phyloP scores from a whole-genome alignment of 1,140 invertebrate species.

The Hycleus cichorii region DNA sequence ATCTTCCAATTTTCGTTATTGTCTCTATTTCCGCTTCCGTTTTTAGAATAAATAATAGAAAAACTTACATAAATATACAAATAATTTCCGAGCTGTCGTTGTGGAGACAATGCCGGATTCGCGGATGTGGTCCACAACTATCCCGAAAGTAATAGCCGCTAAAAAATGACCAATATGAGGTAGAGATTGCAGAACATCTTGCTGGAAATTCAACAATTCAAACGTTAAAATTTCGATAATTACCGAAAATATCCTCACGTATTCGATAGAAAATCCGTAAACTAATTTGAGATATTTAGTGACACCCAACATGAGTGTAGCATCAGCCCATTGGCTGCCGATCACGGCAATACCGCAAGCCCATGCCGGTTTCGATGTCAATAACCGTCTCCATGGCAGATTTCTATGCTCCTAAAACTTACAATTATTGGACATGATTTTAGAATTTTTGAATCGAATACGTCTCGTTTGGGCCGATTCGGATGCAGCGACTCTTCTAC shows the following conservation, averaged over 20 bases:
- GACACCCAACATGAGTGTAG: constrained; percentile 50
- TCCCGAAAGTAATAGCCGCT: constrained; percentile 50
- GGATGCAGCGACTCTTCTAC: constrained; percentile 51
- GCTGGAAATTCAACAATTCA: constrained; percentile 35
- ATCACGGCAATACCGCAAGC: constrained; percentile 51
- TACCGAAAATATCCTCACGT: constrained; percentile 35
- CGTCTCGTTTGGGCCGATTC: constrained; percentile 37
- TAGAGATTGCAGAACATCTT: constrained; percentile 49
- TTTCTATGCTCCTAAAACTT: constrained; percentile 34
- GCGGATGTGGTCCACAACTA: constrained; percentile 50
- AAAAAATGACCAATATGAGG: constrained; percentile 53
- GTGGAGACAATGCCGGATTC: constrained; percentile 50
- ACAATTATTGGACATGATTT: neutral
- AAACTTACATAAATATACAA: constrained; percentile 50
- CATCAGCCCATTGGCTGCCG: constrained; percentile 55
- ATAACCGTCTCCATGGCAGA: constrained; percentile 50
- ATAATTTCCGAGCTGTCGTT: constrained; percentile 51
- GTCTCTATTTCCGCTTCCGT: too few species aligned
- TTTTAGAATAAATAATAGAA: neutral
- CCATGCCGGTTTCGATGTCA: constrained; percentile 52
- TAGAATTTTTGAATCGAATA: constrained; percentile 19
- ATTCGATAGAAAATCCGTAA: constrained; percentile 52
- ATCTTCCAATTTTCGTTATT: too few species aligned
- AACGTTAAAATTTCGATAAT: neutral
- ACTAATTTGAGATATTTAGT: constrained; percentile 54